phyloP scores from a whole-genome alignment of 1,140 invertebrate species.

The Hypsibius dujardini region DNA sequence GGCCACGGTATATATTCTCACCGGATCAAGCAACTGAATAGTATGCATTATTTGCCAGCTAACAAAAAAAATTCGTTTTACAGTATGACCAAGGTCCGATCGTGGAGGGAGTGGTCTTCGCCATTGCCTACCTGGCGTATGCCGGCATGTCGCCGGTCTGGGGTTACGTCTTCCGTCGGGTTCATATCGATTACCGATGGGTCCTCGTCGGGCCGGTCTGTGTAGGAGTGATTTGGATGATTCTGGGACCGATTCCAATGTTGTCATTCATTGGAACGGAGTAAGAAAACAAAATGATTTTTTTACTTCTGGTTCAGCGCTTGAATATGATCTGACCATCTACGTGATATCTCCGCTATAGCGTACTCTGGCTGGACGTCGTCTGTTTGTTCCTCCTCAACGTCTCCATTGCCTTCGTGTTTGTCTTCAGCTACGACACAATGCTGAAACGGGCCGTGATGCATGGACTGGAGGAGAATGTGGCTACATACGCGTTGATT shows the following conservation, averaged over 20 bases:
- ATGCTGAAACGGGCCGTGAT: slow-evolving; percentile 13
- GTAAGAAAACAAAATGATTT: not conserved
- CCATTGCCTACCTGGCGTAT: slow-evolving; percentile 14
- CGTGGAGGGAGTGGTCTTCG: slow-evolving; percentile 9
- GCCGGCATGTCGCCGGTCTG: not conserved
- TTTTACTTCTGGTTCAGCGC: not conserved
- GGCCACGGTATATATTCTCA: not conserved
- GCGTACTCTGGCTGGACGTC: not conserved
- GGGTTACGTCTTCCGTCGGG: slow-evolving; percentile 4
- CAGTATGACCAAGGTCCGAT: not conserved
- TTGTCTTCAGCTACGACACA: slow-evolving; percentile 13
- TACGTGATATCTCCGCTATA: not conserved
- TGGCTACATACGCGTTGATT: slow-evolving; percentile 7
- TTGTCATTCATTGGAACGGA: slow-evolving; percentile 3
- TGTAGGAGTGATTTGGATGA: not conserved
- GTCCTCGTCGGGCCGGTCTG: not conserved
- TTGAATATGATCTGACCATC: not conserved
- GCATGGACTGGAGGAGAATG: not conserved
- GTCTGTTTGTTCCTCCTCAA: slow-evolving; percentile 12
- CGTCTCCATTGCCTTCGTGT: not conserved
- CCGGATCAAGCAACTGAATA: too few species aligned
- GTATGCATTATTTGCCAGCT: not conserved
- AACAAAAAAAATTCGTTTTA: not conserved
- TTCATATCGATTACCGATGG: slow-evolving; percentile 9
- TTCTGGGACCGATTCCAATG: not conserved